Evolutionary conservation across 2,888 invertebrate genomes (phyloP).

Genomic region (Drosophila diplacantha): DNA sequence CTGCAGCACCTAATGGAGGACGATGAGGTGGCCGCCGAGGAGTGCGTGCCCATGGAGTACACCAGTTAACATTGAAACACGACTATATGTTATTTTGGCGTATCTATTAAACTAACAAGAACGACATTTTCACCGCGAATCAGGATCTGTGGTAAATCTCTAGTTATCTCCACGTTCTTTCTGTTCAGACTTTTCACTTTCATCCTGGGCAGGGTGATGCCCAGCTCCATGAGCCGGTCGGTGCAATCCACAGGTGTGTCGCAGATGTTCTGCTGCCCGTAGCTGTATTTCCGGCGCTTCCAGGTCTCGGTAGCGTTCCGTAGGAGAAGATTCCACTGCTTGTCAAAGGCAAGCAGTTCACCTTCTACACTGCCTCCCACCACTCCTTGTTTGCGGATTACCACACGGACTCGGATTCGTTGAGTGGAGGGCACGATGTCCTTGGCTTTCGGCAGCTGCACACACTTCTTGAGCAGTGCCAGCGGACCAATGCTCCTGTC

Average conservation of each 20-base stretch:
- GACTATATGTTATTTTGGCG: slow-evolving; percentile 24
- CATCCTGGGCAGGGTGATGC: slow-evolving; percentile 79
- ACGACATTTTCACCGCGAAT: slow-evolving; percentile 88
- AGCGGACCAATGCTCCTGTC: slow-evolving; percentile 82
- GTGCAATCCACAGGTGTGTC: slow-evolving; percentile 75
- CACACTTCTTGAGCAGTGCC: slow-evolving; percentile 80
- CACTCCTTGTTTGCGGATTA: slow-evolving; percentile 84
- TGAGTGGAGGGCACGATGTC: background rate
- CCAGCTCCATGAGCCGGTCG: slow-evolving; percentile 77
- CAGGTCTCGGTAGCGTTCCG: slow-evolving; percentile 90
- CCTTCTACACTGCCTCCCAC: slow-evolving; percentile 89
- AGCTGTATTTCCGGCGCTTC: slow-evolving; percentile 80
- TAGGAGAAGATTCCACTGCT: slow-evolving; percentile 94
- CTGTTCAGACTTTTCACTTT: slow-evolving; percentile 81
- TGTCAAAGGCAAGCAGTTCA: slow-evolving; percentile 91
- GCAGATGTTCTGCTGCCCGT: slow-evolving; percentile 68
- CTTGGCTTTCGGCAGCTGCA: slow-evolving; percentile 26
- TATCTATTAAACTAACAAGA: slow-evolving; percentile 76
- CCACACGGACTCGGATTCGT: slow-evolving; percentile 67
- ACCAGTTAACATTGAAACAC: slow-evolving; percentile 65
- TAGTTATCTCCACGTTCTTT: slow-evolving; percentile 83
- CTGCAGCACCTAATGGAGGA: slow-evolving; percentile 85
- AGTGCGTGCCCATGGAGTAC: slow-evolving; percentile 85
- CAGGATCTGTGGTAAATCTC: slow-evolving; percentile 84
- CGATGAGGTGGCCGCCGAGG: slow-evolving; percentile 84